Base-by-base conservation (phyloP, 2,797 vertebrate species). In the Crypturellus tataupa region DNA sequence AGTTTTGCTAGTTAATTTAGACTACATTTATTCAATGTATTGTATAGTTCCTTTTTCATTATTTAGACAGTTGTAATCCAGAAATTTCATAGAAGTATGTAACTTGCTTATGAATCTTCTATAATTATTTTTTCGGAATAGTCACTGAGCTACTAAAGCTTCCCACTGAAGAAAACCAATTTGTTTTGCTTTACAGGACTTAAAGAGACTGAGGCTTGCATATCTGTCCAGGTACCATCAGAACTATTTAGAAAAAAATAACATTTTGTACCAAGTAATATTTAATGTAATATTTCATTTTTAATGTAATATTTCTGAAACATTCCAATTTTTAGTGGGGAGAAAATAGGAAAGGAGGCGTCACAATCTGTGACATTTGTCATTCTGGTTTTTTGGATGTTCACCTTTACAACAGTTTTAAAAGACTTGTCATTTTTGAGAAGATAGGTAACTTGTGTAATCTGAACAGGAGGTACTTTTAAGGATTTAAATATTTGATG, bases 381-480 rank as follows among this genome's bases (percentile, higher is more conserved):
- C 2, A 1, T 46, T 67, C 37, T 83, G 76, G 76, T 71, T 15
- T 47, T 68, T 72, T 60, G 35, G 31, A 44, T n/a, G 10, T 77
- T 85, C 44, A 29, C 23, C 33, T 84, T 87, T 73, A 40, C 23
- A 37, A 21, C 37, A 85, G 19, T 29, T 80, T 89, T 42, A 31
- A 68, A 81, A 85, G 9, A 27, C 37, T 20, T 76, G 70, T 49
- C 9, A 95, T 87, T 93, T 91, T 93, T 64, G 93, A 88, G 80
- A 95, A 96, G 78, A 82, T 6, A 21, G 40, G 76, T 42, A 85
- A 29, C 95, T 97, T 95, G 90, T 88, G 82, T 96, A 93, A 94
- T 92, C 75, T 87, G 53, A 91, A 49, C 87, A 79, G 58, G 86
- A 92, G 94, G 53, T 63, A n/a, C 80, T 72, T 80, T 51, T 33